phyloP scores from a whole-genome alignment of 2,113 vertebrate species.

The Pycnonotus jocosus region DNA sequence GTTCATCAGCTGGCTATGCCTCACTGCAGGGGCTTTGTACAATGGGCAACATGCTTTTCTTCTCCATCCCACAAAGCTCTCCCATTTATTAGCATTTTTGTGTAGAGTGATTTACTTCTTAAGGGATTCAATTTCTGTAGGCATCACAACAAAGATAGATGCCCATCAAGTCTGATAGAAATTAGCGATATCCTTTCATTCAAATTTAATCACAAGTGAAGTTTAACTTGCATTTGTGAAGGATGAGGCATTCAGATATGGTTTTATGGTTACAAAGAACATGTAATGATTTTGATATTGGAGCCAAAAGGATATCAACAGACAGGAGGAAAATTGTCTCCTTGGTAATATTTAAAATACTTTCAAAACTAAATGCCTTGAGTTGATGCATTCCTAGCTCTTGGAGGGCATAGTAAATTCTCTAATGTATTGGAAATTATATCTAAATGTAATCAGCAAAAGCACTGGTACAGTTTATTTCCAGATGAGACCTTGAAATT shows the following conservation, averaged over 20 bases:
- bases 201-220: conserved; percentile 65
- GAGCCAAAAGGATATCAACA: conserved; percentile 67
- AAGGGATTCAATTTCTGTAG: conserved; percentile 33
- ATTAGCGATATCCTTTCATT: conserved; percentile 58
- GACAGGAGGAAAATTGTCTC: conserved; percentile 66
- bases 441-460: conserved; percentile 54
- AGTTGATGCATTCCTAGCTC: conserved; percentile 47
- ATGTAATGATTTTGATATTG: conserved; percentile 59
- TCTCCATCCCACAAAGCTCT: background rate
- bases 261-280: conserved; percentile 45
- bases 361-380: conserved; percentile 52
- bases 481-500: conserved; percentile 50
- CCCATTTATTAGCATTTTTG: background rate
- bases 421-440: conserved; percentile 64
- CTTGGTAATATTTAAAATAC: conserved; percentile 64
- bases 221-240: conserved; percentile 64
- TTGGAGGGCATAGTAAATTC: conserved; percentile 28
- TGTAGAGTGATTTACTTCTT: background rate
- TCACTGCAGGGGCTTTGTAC: background rate
- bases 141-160: conserved; percentile 44
- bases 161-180: conserved; percentile 52
- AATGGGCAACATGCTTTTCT: background rate
- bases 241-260: conserved; percentile 37
- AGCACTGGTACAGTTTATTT: conserved; percentile 35
- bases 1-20: background rate